Percentiles rank a stretch among this genome's conserved stretches.
These are phyloP conservation scores for Polyommatus icarus DNA, from an alignment of 2,888 invertebrate species.

Conservation along the genomic window DNA sequence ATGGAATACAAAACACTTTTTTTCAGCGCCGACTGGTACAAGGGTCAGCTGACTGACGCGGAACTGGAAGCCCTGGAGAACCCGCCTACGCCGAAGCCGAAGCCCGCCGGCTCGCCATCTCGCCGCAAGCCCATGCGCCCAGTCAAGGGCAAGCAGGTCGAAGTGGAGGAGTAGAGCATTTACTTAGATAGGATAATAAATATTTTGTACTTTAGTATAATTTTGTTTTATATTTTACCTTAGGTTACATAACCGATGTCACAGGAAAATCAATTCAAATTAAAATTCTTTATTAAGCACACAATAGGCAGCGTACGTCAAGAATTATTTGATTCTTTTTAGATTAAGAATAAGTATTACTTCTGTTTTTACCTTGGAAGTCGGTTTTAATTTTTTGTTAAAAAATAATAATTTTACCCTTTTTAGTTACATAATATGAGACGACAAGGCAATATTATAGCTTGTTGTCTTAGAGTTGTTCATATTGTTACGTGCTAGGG, in stretches of 20 bases:
- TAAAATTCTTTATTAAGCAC: neutral
- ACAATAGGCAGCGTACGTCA: too few relatives aligned
- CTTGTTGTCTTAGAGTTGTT: too few relatives aligned
- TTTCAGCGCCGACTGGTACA: slow-evolving; percentile 92
- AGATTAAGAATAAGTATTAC: too few relatives aligned
- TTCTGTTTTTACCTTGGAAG: too few relatives aligned
- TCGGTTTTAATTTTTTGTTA: too few relatives aligned
- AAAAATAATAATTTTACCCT: too few relatives aligned
- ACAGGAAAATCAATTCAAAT: too few relatives aligned
- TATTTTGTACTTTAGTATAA: slow-evolving; percentile 22
- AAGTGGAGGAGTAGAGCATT: slow-evolving; percentile 52
- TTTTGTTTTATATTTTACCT: neutral
- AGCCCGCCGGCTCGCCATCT: slow-evolving; percentile 70
- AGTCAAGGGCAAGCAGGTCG: slow-evolving; percentile 56
- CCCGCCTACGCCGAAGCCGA: slow-evolving; percentile 85
- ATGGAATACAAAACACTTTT: neutral
- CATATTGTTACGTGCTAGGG: too few relatives aligned
- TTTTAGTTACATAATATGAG: too few relatives aligned
- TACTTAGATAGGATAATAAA: slow-evolving; percentile 48
- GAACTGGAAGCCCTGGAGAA: slow-evolving; percentile 89
- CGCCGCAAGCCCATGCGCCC: slow-evolving; percentile 74
- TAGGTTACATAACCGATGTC: neutral
- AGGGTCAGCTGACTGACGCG: slow-evolving; percentile 89
- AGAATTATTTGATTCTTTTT: too few relatives aligned
- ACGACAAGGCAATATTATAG: too few relatives aligned